These are phyloP conservation scores for Gymnocypris eckloni DNA, from an alignment of 2,797 vertebrate genomes.

Conservation along the genomic window DNA sequence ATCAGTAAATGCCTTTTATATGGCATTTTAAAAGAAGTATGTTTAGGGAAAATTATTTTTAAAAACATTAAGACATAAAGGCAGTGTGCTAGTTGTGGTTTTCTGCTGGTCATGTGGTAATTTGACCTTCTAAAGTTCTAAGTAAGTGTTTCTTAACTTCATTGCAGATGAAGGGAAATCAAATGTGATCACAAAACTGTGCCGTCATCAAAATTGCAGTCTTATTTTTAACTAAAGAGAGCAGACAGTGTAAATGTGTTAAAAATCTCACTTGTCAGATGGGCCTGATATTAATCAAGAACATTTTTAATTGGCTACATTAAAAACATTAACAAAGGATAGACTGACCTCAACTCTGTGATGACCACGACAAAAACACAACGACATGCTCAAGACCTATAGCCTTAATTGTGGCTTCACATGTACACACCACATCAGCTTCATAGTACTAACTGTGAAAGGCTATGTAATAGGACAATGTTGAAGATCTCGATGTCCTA, in stretches of 20 bases:
- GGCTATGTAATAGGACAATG: background rate
- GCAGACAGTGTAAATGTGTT: background rate
- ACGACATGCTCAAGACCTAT: no score
- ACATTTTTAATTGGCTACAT: background rate
- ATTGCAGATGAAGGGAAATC: background rate
- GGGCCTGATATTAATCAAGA: background rate
- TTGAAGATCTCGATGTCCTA: background rate
- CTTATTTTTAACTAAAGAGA: background rate
- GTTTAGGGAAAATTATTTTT: background rate
- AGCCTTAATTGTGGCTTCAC: background rate
- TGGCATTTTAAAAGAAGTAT: background rate
- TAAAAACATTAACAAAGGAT: background rate
- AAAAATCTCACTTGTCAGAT: background rate
- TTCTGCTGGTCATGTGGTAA: conserved; percentile 24
- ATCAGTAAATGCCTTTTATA: background rate
- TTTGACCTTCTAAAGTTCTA: conserved; percentile 46
- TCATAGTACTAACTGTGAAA: background rate
- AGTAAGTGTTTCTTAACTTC: conserved; percentile 10
- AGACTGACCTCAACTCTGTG: background rate
- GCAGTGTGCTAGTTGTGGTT: conserved; percentile 47
- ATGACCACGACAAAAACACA: background rate
- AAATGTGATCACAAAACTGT: conserved; percentile 30
- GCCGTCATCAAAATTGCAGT: background rate
- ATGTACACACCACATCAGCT: background rate
- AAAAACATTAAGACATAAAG: background rate